Percentiles rank a stretch among this genome's conserved stretches.
Conservation (phyloP, 2,113 vertebrate genomes). For the Euleptes europaea region DNA sequence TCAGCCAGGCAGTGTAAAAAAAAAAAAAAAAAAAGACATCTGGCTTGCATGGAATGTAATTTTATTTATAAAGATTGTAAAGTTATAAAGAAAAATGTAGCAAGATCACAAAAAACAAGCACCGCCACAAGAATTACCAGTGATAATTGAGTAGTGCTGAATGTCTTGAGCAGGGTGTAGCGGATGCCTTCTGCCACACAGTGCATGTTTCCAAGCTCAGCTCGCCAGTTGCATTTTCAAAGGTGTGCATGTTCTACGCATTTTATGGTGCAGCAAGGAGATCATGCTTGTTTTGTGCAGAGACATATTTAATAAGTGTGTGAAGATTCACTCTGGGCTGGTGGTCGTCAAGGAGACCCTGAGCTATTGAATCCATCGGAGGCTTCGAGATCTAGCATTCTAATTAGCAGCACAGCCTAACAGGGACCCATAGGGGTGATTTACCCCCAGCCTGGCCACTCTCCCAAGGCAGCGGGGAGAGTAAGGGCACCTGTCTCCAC, state of each 20-base stretch:
- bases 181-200: no score
- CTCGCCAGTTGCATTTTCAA: not conserved
- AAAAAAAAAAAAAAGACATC: no score
- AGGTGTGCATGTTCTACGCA: not conserved
- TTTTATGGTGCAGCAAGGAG: not conserved
- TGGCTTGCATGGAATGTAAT: no score
- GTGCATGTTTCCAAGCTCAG: not conserved
- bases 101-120: no score
- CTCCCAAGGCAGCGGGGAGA: not conserved
- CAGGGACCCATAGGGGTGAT: not conserved
- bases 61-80: no score
- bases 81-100: no score
- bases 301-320: not conserved
- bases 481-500: not conserved
- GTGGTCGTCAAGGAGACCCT: conserved; percentile 20
- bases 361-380: not conserved
- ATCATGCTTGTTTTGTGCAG: not conserved
- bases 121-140: no score
- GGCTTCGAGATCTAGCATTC: not conserved
- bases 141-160: not conserved
- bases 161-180: not conserved
- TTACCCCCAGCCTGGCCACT: not conserved
- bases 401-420: not conserved
- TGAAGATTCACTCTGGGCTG: conserved; percentile 12
- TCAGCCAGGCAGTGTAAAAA: no score